Evolutionary conservation across 2,113 vertebrate genomes (phyloP).

Genomic region (Narcine bancroftii): DNA sequence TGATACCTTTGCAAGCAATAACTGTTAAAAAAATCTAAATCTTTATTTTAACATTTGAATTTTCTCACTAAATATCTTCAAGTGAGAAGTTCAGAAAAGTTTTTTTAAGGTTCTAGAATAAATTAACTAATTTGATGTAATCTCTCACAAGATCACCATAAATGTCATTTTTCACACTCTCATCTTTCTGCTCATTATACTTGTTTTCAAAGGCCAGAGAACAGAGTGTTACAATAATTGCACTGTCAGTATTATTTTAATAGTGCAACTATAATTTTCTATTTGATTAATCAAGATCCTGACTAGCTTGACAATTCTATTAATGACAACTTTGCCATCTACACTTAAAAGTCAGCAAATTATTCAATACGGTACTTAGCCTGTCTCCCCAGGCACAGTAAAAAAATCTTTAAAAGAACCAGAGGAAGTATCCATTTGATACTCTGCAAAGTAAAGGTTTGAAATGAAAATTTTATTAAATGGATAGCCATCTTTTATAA

Average conservation of each 20-base stretch:
- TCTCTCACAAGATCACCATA: slow-evolving; percentile 38
- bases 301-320: background rate
- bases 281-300: slow-evolving; percentile 20
- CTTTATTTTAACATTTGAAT: background rate
- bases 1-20: no score
- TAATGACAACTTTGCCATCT: slow-evolving; percentile 17
- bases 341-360: slow-evolving; percentile 28
- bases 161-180: slow-evolving; percentile 34
- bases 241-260: slow-evolving; percentile 38
- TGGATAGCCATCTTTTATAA: slow-evolving; percentile 29
- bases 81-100: slow-evolving; percentile 5
- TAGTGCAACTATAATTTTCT: background rate
- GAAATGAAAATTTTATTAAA: background rate
- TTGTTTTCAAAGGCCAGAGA: background rate
- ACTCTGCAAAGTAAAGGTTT: background rate
- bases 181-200: background rate
- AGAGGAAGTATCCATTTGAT: slow-evolving; percentile 34
- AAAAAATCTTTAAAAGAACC: background rate
- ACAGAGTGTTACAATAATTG: slow-evolving; percentile 34
- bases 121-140: slow-evolving; percentile 44
- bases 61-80: background rate
- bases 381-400: slow-evolving; percentile 19
- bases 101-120: slow-evolving; percentile 44
- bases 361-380: slow-evolving; percentile 29
- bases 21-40: background rate